Evolutionary conservation across 2,888 invertebrate genomes (phyloP).

Genomic region (Drosophila diplacantha): DNA sequence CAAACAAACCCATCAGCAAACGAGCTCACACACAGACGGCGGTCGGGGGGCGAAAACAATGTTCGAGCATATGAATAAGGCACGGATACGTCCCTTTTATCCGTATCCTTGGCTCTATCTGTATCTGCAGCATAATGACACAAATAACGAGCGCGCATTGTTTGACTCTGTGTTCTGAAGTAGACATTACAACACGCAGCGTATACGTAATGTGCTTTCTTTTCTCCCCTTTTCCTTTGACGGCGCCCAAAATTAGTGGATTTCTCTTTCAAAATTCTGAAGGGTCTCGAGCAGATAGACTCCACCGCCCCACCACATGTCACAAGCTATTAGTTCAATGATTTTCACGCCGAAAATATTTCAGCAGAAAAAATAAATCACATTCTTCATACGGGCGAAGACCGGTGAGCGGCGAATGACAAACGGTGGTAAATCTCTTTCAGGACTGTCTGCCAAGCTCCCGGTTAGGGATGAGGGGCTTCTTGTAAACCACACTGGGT

Average conservation of each 20-base stretch:
- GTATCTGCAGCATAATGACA: slow-evolving; percentile 70
- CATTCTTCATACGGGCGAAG: slow-evolving; percentile 35
- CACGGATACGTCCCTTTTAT: slow-evolving; percentile 17
- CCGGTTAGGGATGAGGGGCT: background rate
- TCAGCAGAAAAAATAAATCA: slow-evolving; percentile 54
- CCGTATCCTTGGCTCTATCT: slow-evolving; percentile 8
- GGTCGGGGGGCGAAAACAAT: slow-evolving; percentile 39
- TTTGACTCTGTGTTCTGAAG: slow-evolving; percentile 57
- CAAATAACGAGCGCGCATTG: slow-evolving; percentile 71
- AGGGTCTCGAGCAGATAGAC: slow-evolving; percentile 37
- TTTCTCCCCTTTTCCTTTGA: slow-evolving; percentile 30
- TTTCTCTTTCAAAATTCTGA: slow-evolving; percentile 58
- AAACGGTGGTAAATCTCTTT: slow-evolving; percentile 28
- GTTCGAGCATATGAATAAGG: slow-evolving; percentile 57
- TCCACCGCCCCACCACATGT: slow-evolving; percentile 40
- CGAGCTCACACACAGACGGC: slow-evolving; percentile 15
- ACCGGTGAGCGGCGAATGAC: slow-evolving; percentile 5
- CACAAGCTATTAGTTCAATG: slow-evolving; percentile 73
- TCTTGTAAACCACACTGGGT: slow-evolving; percentile 1
- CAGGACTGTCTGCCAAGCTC: slow-evolving; percentile 25
- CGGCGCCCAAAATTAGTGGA: slow-evolving; percentile 62
- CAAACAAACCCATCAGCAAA: slow-evolving; percentile 25
- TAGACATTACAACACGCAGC: slow-evolving; percentile 61
- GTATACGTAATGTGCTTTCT: slow-evolving; percentile 66
- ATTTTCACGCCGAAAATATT: slow-evolving; percentile 67